Evolutionary conservation across 2,888 invertebrate species (phyloP), one percentile per base, ranked within the genome.

Genomic region (Ryuthela nishihirai): DNA sequence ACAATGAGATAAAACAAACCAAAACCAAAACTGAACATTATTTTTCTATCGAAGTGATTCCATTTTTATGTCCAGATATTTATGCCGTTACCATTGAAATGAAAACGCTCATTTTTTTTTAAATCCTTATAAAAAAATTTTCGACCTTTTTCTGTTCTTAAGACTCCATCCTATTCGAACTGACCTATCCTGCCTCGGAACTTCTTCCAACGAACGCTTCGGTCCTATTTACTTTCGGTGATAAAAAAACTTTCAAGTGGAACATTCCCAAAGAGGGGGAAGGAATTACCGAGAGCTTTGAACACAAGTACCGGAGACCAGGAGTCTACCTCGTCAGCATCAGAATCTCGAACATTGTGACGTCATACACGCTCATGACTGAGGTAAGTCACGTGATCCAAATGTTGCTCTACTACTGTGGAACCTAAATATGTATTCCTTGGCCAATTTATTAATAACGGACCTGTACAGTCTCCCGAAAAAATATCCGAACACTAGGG

Each of bases 151-250:
- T 32, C 32, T 34, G n/a, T n/a, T n/a, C n/a, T n/a, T n/a, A n/a
- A 54, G 64, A 50, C 15, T 17, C 62, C 4, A 65, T 67, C 10
- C 45, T 47, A 20, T 58, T 67, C 29, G 50, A 54, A 15, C 35
- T 67, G n/a, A 58, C 48, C 2, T 67, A 67, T 43, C 65, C 66
- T 17, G 48, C 45, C n/a, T 62, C 62, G 9, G 62, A 65, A 18
- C 50, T 62, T 4, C 45, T 67, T 24, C 67, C 67, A 9, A 66
- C 67, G 7, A 67, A 67, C 56, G 67, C 64, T 20, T 64, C 62
- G 7, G 62, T 56, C 21, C 25, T 58, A 2, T 59, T 67, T 24
- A 54, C 58, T n/a, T 67, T 67, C 47, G 67, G 67, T 4, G 67
- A 67, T 43, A 63, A 64, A 12, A 59, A 60, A 29, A 56, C 52